Percentiles rank a stretch among this genome's conserved stretches.
Evolutionary conservation across 2,797 vertebrate genomes (phyloP).

Genomic region (Poeciliopsis turneri): DNA sequence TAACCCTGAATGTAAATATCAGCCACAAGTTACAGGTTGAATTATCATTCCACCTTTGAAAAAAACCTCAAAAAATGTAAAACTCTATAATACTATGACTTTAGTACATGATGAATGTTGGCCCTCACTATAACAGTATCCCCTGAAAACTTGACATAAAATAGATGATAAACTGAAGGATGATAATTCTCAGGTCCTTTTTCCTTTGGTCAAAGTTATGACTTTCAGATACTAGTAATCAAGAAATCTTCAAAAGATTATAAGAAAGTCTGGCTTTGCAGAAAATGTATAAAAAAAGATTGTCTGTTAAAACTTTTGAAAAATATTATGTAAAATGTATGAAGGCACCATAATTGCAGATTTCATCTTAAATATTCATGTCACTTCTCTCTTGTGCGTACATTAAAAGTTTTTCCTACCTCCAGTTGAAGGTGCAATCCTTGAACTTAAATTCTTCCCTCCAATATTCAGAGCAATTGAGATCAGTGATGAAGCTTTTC

Average conservation of each 20-base stretch:
- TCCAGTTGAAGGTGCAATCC: conserved; percentile 61
- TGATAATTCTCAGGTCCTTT: background rate
- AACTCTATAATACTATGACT: background rate
- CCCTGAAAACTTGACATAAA: background rate
- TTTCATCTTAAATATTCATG: background rate
- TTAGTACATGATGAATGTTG: background rate
- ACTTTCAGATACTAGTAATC: background rate
- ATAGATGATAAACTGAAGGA: background rate
- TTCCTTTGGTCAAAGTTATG: background rate
- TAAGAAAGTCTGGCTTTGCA: background rate
- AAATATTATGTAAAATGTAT: background rate
- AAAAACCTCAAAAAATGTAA: background rate
- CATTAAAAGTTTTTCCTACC: conserved; percentile 31
- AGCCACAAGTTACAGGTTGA: background rate
- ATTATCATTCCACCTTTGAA: background rate
- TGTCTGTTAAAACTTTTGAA: background rate
- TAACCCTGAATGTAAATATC: background rate
- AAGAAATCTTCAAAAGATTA: background rate
- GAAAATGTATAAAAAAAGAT: background rate
- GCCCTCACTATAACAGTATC: background rate
- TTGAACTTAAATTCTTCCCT: conserved; percentile 80
- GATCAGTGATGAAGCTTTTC: conserved; percentile 33
- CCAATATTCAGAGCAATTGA: conserved; percentile 67
- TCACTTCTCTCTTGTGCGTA: background rate
- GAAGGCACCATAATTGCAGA: background rate